Evolutionary conservation across 2,888 invertebrate genomes (phyloP).

Genomic region (Athetis lepigone): DNA sequence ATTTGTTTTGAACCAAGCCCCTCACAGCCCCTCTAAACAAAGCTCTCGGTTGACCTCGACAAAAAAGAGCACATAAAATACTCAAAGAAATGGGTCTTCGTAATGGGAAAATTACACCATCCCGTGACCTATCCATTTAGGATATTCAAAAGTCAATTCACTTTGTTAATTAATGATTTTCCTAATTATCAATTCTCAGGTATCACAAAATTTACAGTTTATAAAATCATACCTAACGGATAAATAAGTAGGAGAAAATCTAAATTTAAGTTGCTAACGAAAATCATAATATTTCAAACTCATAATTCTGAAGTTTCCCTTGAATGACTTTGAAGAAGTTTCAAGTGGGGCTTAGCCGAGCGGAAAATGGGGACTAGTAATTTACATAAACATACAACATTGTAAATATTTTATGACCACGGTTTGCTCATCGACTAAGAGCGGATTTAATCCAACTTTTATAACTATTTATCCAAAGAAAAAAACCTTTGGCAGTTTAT

Average conservation of each 20-base stretch:
- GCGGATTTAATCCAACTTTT: no score
- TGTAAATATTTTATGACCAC: background rate
- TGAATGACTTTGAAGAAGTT: conserved; percentile 11
- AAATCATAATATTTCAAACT: background rate
- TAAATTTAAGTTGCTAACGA: background rate
- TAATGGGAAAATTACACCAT: conserved; percentile 45
- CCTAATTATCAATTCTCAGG: background rate
- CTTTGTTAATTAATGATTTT: conserved; percentile 30
- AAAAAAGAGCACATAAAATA: conserved; percentile 47
- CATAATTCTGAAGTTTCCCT: conserved; percentile 3
- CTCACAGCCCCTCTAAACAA: conserved; percentile 35
- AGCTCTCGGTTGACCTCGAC: conserved; percentile 33
- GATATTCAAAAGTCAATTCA: conserved; percentile 35
- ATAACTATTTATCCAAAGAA: no score
- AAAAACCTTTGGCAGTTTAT: no score
- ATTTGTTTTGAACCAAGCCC: conserved; percentile 44
- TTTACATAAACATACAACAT: background rate
- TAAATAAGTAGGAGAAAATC: no score
- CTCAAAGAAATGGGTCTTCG: conserved; percentile 34
- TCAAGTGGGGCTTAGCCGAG: conserved; percentile 7
- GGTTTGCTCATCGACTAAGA: background rate
- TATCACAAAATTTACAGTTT: background rate
- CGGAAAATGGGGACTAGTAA: conserved; percentile 4
- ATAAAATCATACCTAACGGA: no score
- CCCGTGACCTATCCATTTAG: conserved; percentile 37